Conservation (phyloP, 1,140 invertebrate species). For the Yoshiicerus persimilis region DNA sequence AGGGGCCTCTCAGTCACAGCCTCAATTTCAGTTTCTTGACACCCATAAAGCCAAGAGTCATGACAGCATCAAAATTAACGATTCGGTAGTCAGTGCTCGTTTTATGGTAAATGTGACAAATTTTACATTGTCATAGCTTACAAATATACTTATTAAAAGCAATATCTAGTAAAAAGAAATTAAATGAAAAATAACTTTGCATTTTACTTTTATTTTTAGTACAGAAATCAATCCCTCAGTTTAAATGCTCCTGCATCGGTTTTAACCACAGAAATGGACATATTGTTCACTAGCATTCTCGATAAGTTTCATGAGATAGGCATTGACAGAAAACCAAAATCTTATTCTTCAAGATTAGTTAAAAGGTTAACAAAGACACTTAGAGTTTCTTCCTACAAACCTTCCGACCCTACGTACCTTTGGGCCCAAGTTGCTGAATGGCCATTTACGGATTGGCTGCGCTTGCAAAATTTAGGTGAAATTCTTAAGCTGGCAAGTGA, state of each 20-base stretch:
- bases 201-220: background rate
- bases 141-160: too few species aligned
- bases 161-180: too few species aligned
- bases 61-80: background rate
- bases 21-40: background rate
- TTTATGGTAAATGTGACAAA: constrained; percentile 7
- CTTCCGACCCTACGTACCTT: constrained; percentile 51
- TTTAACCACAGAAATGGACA: background rate
- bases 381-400: constrained; percentile 50
- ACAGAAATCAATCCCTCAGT: background rate
- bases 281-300: background rate
- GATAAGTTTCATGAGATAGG: background rate
- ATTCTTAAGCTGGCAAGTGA: constrained; percentile 67
- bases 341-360: background rate
- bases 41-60: background rate
- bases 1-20: background rate
- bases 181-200: background rate
- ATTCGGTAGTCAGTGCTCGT: background rate
- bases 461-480: constrained; percentile 57
- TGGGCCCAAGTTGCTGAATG: background rate
- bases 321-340: background rate
- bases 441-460: background rate
- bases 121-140: background rate
- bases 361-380: background rate
- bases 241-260: background rate